Evolutionary conservation across 2,113 vertebrate genomes (phyloP).

Genomic region (Macroglossus sobrinus): DNA sequence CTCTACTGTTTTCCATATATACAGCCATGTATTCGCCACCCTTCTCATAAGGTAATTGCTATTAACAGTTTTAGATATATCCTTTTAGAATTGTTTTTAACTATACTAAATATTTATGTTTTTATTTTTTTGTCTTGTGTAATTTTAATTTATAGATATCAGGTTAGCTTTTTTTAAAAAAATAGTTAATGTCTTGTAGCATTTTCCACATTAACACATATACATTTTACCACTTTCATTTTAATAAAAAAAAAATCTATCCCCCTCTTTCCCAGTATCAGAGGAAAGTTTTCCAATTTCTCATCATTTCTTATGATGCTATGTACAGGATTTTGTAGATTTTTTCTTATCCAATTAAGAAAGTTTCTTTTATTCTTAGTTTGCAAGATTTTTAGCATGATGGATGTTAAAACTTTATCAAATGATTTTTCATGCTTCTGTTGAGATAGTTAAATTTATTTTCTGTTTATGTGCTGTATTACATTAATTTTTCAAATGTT

Average conservation of each 20-base stretch:
- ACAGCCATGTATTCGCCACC: neutral
- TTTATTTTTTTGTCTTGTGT: neutral
- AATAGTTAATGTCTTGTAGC: neutral
- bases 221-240: neutral
- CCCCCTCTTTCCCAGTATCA: neutral
- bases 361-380: neutral
- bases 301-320: neutral
- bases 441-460: neutral
- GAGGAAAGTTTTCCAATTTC: neutral
- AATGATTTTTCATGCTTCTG: neutral
- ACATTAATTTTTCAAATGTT: neutral
- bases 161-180: neutral
- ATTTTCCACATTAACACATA: neutral
- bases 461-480: neutral
- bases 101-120: slow-evolving; percentile 10
- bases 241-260: neutral
- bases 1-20: neutral
- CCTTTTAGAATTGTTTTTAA: slow-evolving; percentile 26
- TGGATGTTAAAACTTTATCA: neutral
- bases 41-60: neutral
- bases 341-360: neutral
- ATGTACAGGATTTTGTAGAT: neutral
- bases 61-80: neutral
- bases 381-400: neutral
- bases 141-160: neutral